Conservation (phyloP, 1,140 invertebrate genomes). For the Dryas iulia region DNA sequence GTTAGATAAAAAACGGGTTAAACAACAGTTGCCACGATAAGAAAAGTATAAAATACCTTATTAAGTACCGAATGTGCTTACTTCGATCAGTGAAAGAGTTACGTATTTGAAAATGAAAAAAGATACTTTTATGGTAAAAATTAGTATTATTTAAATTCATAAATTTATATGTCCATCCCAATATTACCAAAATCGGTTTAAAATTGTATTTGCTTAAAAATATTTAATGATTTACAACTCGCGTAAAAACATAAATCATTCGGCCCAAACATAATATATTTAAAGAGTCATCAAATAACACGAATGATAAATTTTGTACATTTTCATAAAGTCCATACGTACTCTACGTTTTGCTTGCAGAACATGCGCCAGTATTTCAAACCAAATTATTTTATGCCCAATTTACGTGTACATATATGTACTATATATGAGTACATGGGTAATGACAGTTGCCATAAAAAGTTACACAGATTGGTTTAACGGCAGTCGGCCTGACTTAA, state of each 20-base stretch:
- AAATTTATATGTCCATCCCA: no score
- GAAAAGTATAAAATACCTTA: no score
- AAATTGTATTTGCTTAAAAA: not conserved
- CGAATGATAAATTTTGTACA: conserved; percentile 17
- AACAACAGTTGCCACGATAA: no score
- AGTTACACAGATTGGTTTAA: conserved; percentile 21
- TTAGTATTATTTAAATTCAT: no score
- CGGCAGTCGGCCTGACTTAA: not conserved
- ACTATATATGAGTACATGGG: no score
- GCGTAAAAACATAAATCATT: not conserved
- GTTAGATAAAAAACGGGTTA: no score
- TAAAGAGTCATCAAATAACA: conserved; percentile 11
- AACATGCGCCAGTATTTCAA: conserved; percentile 22
- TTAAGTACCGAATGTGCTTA: no score
- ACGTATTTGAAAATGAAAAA: no score
- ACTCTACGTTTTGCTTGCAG: conserved; percentile 7
- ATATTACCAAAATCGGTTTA: no score
- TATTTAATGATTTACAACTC: not conserved
- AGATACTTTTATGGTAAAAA: no score
- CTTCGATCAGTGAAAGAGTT: no score
- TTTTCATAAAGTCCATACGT: conserved; percentile 24
- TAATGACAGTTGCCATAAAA: conserved; percentile 25
- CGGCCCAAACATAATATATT: not conserved
- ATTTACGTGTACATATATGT: conserved; percentile 17
- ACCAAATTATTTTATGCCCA: conserved; percentile 19